These are phyloP conservation scores for Odontamblyopus lacepedii DNA, from an alignment of 2,797 vertebrate species.

Conservation along the genomic window DNA sequence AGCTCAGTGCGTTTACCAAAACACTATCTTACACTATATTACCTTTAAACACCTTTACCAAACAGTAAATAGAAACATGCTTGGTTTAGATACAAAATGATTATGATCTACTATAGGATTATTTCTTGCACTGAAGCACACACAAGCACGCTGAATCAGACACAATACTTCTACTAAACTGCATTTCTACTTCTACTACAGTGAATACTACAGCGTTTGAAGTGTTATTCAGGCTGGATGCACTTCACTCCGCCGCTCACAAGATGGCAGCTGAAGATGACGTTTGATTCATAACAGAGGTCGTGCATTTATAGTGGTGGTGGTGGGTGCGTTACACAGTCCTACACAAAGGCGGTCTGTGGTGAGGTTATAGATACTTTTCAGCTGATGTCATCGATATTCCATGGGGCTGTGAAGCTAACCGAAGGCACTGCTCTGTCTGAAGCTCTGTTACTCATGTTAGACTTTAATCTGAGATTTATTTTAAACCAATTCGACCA, in stretches of 20 bases:
- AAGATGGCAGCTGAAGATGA: constrained; percentile 54
- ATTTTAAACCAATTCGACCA: too few relatives aligned
- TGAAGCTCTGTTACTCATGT: too few relatives aligned
- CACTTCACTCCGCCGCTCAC: constrained; percentile 42
- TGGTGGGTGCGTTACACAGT: constrained; percentile 2
- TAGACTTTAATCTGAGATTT: too few relatives aligned
- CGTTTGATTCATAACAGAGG: constrained; percentile 1
- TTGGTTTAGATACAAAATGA: neutral
- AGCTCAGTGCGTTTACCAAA: constrained; percentile 26
- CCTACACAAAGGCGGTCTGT: neutral
- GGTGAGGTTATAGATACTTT: neutral
- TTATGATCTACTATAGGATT: neutral
- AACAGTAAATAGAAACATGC: neutral
- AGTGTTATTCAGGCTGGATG: constrained; percentile 18
- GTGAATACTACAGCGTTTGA: neutral
- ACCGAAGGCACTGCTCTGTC: too few relatives aligned
- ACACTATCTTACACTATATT: constrained; percentile 18
- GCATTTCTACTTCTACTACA: neutral
- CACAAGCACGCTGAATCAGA: neutral
- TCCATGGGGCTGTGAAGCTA: too few relatives aligned
- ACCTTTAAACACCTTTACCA: constrained; percentile 18
- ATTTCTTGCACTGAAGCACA: neutral
- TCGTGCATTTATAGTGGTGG: neutral
- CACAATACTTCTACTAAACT: neutral
- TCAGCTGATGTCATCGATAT: too few relatives aligned